Conservation (phyloP, 2,888 invertebrate genomes). For the Spicauda simplicius region DNA sequence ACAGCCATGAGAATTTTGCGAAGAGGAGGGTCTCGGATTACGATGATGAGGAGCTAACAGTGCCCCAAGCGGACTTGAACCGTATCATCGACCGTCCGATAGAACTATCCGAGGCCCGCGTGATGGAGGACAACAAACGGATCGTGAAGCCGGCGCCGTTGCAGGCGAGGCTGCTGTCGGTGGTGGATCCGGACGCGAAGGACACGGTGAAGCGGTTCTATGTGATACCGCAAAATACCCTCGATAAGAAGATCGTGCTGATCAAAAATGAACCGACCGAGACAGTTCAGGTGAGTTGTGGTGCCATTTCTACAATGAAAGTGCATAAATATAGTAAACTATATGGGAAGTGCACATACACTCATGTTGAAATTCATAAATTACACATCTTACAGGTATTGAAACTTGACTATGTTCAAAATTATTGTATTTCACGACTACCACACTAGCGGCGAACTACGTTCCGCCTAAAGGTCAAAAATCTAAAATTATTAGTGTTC, state of each 20-base stretch:
- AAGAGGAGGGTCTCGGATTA: slow-evolving; percentile 73
- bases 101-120: slow-evolving; percentile 67
- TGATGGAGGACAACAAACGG: slow-evolving; percentile 67
- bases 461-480: no score
- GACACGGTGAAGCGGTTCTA: slow-evolving; percentile 70
- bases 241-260: slow-evolving; percentile 87
- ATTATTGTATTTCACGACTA: no score
- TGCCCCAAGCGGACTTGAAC: slow-evolving; percentile 61
- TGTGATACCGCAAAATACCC: slow-evolving; percentile 71
- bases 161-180: slow-evolving; percentile 68
- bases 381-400: no score
- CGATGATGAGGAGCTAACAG: slow-evolving; percentile 70
- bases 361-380: no score
- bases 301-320: no score
- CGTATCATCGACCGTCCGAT: slow-evolving; percentile 61
- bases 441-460: no score
- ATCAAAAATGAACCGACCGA: slow-evolving; percentile 86
- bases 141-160: slow-evolving; percentile 76
- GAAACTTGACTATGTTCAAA: no score
- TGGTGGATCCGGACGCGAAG: slow-evolving; percentile 67
- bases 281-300: slow-evolving; percentile 69
- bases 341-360: no score
- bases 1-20: slow-evolving; percentile 70
- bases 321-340: no score
- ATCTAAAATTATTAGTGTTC: no score